Evolutionary conservation across 2,888 invertebrate genomes (phyloP).

Genomic region (Drosophila leonis): DNA sequence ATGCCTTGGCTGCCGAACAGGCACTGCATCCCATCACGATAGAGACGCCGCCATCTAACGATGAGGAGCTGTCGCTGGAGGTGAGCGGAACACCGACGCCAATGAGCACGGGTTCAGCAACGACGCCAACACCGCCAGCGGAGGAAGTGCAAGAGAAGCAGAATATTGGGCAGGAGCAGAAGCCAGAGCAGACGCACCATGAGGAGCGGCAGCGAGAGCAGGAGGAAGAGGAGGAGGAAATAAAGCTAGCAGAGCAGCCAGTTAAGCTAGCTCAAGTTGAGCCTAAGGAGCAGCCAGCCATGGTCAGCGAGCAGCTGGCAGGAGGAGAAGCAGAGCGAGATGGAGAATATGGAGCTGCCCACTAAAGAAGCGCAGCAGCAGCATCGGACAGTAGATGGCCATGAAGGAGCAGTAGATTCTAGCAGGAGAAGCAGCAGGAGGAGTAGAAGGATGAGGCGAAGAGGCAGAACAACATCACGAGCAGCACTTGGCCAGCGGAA

Average conservation of each 20-base stretch:
- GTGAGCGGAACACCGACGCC: slow-evolving; percentile 26
- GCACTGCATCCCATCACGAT: slow-evolving; percentile 12
- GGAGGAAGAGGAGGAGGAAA: neutral
- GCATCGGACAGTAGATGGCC: neutral
- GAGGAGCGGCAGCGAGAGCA: neutral
- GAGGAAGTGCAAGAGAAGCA: neutral
- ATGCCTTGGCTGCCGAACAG: slow-evolving; percentile 30
- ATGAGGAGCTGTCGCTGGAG: slow-evolving; percentile 36
- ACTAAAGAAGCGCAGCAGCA: neutral
- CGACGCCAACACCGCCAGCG: slow-evolving; percentile 21
- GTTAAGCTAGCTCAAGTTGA: neutral
- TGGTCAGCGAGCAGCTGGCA: neutral
- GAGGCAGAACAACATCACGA: neutral
- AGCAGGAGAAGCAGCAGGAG: slow-evolving; percentile 9
- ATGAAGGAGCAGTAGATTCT: neutral
- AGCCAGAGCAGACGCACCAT: neutral
- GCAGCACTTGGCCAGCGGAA: neutral
- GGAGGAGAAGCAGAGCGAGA: neutral
- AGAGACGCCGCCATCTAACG: slow-evolving; percentile 37
- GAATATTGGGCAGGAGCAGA: neutral
- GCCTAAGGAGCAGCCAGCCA: neutral
- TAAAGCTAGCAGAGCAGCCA: neutral
- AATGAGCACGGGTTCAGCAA: slow-evolving; percentile 20
- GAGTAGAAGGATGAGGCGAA: neutral
- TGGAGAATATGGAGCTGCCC: neutral